These are phyloP conservation scores for Sylvia atricapilla DNA, from an alignment of 2,113 vertebrate genomes.

Conservation along the genomic window DNA sequence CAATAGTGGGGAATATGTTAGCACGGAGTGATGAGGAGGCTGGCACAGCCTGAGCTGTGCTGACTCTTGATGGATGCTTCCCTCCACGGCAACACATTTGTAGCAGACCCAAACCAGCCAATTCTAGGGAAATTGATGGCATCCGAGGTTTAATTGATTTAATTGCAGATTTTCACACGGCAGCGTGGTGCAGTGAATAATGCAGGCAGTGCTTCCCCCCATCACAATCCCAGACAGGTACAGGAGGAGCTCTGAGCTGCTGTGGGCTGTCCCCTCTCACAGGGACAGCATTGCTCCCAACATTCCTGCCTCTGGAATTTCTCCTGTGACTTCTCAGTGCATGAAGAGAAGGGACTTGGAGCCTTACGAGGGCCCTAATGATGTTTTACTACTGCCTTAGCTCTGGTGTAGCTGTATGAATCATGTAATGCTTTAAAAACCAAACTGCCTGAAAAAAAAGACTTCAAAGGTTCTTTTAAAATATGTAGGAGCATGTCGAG, in stretches of 20 bases:
- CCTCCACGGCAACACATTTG: neutral
- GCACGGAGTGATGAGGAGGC: neutral
- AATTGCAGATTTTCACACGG: neutral
- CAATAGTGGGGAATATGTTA: neutral
- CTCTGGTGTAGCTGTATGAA: neutral
- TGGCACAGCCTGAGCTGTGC: neutral
- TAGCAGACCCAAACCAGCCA: neutral
- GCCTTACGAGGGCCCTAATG: neutral
- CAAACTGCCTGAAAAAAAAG: neutral
- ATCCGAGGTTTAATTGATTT: neutral
- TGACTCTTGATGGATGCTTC: neutral
- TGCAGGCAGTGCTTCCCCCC: neutral
- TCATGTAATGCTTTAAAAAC: neutral
- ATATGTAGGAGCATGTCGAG: neutral
- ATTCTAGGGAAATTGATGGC: neutral
- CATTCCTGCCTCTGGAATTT: neutral
- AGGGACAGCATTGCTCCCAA: neutral
- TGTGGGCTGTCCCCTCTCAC: neutral
- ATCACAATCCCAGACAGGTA: rapidly evolving
- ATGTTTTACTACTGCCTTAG: neutral
- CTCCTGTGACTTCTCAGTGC: neutral
- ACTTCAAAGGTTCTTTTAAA: constrained; percentile 2
- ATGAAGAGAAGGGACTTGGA: neutral
- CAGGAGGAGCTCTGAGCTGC: neutral
- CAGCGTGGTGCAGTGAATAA: neutral